phyloP scores from a whole-genome alignment of 2,797 vertebrate species.

The Dryobates pubescens region DNA sequence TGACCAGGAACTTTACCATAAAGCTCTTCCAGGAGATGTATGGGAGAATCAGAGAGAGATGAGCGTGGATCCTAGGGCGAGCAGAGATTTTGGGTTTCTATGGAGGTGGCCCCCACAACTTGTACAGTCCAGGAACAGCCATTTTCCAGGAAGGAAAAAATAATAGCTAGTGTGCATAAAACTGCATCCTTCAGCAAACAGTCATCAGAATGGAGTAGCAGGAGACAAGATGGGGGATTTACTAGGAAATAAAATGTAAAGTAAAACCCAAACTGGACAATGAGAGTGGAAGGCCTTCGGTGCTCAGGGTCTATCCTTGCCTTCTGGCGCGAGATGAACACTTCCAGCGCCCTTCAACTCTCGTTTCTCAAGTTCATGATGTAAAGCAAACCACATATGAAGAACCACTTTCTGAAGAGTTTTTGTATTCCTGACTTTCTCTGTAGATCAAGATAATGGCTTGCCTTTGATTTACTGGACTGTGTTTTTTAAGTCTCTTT shows the following conservation, averaged over 20 bases:
- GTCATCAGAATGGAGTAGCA: background rate
- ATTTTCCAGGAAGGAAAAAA: background rate
- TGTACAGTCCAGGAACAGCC: background rate
- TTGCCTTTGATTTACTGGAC: conserved; percentile 2
- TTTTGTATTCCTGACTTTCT: background rate
- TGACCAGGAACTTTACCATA: background rate
- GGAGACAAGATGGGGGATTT: background rate
- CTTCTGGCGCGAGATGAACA: background rate
- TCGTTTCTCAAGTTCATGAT: background rate
- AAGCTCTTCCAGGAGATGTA: background rate
- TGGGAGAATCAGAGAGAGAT: background rate
- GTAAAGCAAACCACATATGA: background rate
- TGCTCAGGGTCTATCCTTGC: background rate
- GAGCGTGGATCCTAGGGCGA: background rate
- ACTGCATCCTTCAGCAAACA: background rate
- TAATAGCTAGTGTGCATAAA: background rate
- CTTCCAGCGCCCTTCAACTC: background rate
- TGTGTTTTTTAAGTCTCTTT: background rate
- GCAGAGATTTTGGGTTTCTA: background rate
- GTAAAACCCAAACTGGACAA: background rate
- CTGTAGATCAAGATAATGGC: background rate
- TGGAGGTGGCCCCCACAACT: background rate
- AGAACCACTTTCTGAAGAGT: background rate
- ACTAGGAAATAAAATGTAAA: background rate
- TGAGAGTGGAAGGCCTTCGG: background rate